Percentiles rank a stretch among this genome's conserved stretches.
Conservation (phyloP, 92 coral and sea anemone genomes). For the Diadumene lineata region DNA sequence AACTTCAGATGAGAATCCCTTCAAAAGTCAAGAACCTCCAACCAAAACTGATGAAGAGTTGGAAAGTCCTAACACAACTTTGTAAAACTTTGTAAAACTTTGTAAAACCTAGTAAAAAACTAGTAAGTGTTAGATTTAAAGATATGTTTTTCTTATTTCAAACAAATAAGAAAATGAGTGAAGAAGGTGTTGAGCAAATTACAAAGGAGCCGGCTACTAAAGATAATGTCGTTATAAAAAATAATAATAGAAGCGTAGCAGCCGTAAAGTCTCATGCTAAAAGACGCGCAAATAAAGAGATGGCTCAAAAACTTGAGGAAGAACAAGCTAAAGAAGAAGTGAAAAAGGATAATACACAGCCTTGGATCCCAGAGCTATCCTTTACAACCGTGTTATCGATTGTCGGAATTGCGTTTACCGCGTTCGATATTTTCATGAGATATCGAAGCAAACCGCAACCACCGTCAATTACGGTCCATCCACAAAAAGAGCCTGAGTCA, state of each 20-base stretch:
- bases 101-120: too few relatives aligned
- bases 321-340: conserved; percentile 17
- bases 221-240: conserved; percentile 18
- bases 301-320: conserved; percentile 4
- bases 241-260: conserved; percentile 25
- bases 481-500: neutral
- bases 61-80: too few relatives aligned
- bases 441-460: neutral
- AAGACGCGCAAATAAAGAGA: conserved; percentile 26
- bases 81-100: too few relatives aligned
- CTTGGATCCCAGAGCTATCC: too few relatives aligned
- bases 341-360: too few relatives aligned
- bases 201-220: conserved; percentile 25
- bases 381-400: conserved; percentile 34
- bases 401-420: too few relatives aligned
- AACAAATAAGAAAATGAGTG: conserved; percentile 8
- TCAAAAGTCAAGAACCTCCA: neutral
- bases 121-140: conserved; percentile 21
- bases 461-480: neutral
- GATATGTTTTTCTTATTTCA: conserved; percentile 10
- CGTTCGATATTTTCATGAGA: too few relatives aligned
- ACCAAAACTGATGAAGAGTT: neutral
- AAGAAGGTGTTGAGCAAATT: conserved; percentile 28
- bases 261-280: conserved; percentile 27
- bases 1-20: neutral